Base-by-base conservation (phyloP, 2,113 vertebrate species). In the Centropus unirufus region DNA sequence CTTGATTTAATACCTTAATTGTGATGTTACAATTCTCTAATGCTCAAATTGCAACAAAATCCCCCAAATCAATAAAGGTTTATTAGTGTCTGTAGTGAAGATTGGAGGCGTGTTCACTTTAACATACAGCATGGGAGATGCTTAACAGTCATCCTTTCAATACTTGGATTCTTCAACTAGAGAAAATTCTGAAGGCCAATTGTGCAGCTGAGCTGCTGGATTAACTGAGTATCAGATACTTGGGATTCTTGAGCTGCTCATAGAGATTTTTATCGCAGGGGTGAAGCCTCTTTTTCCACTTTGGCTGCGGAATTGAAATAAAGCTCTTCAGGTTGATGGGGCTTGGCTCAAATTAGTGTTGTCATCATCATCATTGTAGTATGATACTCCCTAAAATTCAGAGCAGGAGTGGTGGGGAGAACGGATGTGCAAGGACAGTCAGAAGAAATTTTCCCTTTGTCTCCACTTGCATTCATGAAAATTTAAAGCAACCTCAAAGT, bases 1-100 rank as follows among this genome's bases (percentile, higher is more conserved):
- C n/a, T 76, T 8, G 0, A 22, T 59, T 83, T 66, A 69, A 42
- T 39, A 27, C 19, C 7, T 62, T 44, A 18, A 12, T 18, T 69
- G 21, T 52, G 32, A 6, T 3, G 9, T 52, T 57, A 4, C 9
- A 3, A 55, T 17, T 82, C 82, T 49, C 9, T 79, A 58, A 32
- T 9, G 29, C 0, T 0, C 24, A 2, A 32, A 15, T 58, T 9
- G 8, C 32, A 64, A 51, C 32, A 49, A n/a, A 87, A 55, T 36
- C 17, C 6, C 11, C 12, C 19, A 55, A n/a, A 76, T 55, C 12
- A 34, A 2, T 46, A 42, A 36, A 52, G 8, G 18, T 52, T 83
- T 83, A 72, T 69, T 32, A 29, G 24, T 72, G 40, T 22, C 63
- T 76, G 20, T 5, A 30, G 30, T 81, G 46, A 57, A 55, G n/a